A percentile compares a stretch with the other conserved stretches of the same genome.
Evolutionary conservation across 2,888 invertebrate species (phyloP).

Genomic region (Drosophila tanythrix): DNA sequence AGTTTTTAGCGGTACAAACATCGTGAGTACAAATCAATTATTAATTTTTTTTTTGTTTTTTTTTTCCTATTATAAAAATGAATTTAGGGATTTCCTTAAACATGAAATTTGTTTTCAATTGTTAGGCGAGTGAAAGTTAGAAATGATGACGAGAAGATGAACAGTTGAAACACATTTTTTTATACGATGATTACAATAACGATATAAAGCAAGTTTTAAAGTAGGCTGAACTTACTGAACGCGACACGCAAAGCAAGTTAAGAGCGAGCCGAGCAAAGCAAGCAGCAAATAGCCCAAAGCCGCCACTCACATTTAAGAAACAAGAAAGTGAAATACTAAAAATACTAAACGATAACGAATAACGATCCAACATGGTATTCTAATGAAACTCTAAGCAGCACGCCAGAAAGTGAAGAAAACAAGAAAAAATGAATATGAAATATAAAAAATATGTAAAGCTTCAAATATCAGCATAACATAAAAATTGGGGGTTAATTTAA

Average conservation of each 20-base stretch:
- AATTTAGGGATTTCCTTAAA: slow-evolving; percentile 47
- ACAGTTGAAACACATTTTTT: slow-evolving; percentile 34
- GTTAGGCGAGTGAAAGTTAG: slow-evolving; percentile 51
- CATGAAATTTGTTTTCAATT: slow-evolving; percentile 56
- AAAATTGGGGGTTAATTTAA: slow-evolving; percentile 58
- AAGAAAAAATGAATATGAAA: slow-evolving; percentile 4
- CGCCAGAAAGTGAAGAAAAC: slow-evolving; percentile 37
- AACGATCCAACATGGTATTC: slow-evolving; percentile 19
- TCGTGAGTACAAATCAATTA: slow-evolving; percentile 73
- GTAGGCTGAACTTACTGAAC: slow-evolving; percentile 21
- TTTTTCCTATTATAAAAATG: slow-evolving; percentile 37
- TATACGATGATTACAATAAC: slow-evolving; percentile 58
- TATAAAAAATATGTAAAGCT: background rate
- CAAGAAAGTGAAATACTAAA: slow-evolving; percentile 12
- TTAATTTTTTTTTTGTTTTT: slow-evolving; percentile 49
- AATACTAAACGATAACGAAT: slow-evolving; percentile 9
- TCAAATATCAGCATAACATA: slow-evolving; percentile 21
- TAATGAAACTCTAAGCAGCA: slow-evolving; percentile 41
- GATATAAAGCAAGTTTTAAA: slow-evolving; percentile 61
- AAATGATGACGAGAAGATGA: background rate
- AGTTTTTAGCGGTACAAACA: slow-evolving; percentile 76
- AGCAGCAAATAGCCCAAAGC: slow-evolving; percentile 57
- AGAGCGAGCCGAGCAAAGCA: slow-evolving; percentile 46
- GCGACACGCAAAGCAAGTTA: slow-evolving; percentile 30
- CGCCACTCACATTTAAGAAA: slow-evolving; percentile 26